Conservation (phyloP, 53 echinoderm and acorn worm genomes). For the Holothuria leucospilota region DNA sequence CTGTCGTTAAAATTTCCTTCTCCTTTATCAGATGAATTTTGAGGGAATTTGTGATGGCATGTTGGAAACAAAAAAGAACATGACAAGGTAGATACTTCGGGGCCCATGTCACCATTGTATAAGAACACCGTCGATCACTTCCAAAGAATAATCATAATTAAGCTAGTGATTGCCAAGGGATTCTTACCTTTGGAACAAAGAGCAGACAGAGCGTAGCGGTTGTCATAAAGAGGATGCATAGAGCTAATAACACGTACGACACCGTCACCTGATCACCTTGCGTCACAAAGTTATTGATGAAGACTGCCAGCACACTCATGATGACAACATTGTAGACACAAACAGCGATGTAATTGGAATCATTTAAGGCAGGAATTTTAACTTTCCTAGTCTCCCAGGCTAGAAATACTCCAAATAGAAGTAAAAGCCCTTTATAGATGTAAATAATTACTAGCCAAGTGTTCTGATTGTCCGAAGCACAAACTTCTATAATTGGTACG, state of each 20-base stretch:
- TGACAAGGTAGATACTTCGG: no score
- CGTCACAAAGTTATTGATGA: slow-evolving; percentile 88
- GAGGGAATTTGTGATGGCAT: no score
- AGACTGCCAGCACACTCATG: slow-evolving; percentile 94
- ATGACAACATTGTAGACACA: slow-evolving; percentile 98
- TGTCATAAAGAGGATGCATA: slow-evolving; percentile 86
- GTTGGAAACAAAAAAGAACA: no score
- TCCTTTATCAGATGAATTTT: no score
- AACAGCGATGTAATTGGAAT: slow-evolving; percentile 97
- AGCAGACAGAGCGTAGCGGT: slow-evolving; percentile 95
- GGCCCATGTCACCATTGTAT: no score
- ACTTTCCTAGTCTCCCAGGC: slow-evolving; percentile 99
- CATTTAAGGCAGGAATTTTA: slow-evolving; percentile 96
- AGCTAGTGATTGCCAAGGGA: not conserved
- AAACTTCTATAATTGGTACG: slow-evolving; percentile 86
- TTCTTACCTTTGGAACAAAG: slow-evolving; percentile 94
- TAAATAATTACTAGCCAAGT: slow-evolving; percentile 92
- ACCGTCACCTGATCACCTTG: slow-evolving; percentile 85
- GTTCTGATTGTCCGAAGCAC: slow-evolving; percentile 73
- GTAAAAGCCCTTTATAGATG: slow-evolving; percentile 91
- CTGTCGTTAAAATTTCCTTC: no score
- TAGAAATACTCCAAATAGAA: slow-evolving; percentile 91
- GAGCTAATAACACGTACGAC: slow-evolving; percentile 83
- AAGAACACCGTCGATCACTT: no score
- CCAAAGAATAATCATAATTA: no score